A percentile compares a stretch with the other conserved stretches of the same genome.
Conservation (phyloP, 2,797 vertebrate species). For the Erithacus rubecula region DNA sequence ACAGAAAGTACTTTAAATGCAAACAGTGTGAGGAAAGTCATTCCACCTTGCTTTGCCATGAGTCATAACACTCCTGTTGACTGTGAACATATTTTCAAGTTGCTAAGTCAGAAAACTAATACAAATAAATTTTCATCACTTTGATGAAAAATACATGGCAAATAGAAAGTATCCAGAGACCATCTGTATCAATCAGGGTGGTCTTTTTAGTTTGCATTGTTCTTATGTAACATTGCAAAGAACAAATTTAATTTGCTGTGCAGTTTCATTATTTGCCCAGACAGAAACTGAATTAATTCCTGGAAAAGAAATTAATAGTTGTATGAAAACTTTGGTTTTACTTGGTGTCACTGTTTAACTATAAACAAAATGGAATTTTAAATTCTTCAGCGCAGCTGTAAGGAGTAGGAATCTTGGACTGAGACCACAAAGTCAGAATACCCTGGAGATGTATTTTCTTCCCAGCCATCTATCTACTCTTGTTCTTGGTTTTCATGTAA, state of each 20-base stretch:
- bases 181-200: not conserved
- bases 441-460: constrained; percentile 25
- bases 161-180: not conserved
- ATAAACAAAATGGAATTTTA: not conserved
- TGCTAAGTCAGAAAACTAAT: not conserved
- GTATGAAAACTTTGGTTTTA: not conserved
- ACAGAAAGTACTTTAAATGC: not conserved
- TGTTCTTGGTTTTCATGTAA: constrained; percentile 7
- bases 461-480: not conserved
- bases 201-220: not conserved
- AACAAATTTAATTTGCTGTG: not conserved
- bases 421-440: not conserved
- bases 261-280: not conserved
- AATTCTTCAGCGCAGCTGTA: not conserved
- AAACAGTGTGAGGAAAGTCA: not conserved
- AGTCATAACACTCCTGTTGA: not conserved
- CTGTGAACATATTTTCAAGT: not conserved
- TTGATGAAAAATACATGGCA: not conserved
- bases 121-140: not conserved
- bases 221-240: not conserved
- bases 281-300: not conserved
- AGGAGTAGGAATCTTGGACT: not conserved
- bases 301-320: not conserved
- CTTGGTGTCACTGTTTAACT: not conserved
- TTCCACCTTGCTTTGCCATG: not conserved